Percentiles rank a stretch among this genome's conserved stretches.
These are phyloP conservation scores for Chironomus riparius DNA, from an alignment of 2,888 invertebrate species.

Conservation along the genomic window DNA sequence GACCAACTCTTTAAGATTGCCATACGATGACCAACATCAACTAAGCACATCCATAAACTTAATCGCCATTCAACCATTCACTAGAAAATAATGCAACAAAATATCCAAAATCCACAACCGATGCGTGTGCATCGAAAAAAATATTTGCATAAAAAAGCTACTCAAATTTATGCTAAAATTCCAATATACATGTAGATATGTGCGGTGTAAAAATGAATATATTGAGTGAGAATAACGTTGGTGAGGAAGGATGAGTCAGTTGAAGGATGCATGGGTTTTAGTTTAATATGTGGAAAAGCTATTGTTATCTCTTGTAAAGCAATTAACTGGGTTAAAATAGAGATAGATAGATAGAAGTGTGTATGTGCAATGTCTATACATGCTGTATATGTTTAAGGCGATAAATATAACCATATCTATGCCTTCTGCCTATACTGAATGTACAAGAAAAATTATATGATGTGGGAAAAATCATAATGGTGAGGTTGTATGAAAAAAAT, in stretches of 20 bases:
- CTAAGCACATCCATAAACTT: no score
- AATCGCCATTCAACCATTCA: no score
- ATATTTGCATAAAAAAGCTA: no score
- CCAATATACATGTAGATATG: not conserved
- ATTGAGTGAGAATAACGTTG: not conserved
- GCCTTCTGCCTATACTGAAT: not conserved
- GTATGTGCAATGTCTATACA: not conserved
- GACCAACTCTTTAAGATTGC: no score
- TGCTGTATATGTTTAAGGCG: not conserved
- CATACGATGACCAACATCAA: no score
- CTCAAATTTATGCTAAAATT: no score
- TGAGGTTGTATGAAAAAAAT: not conserved
- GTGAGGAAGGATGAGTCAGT: not conserved
- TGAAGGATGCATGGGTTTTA: not conserved
- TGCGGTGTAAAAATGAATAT: not conserved
- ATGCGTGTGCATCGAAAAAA: no score
- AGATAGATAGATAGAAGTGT: not conserved
- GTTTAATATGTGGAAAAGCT: not conserved
- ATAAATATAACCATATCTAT: not conserved
- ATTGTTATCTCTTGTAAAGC: constrained; percentile 21
- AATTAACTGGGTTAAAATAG: constrained; percentile 8
- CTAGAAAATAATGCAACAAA: no score
- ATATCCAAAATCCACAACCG: no score
- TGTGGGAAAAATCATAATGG: constrained; percentile 21
- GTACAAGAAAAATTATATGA: constrained; percentile 12